A percentile compares a stretch with the other conserved stretches of the same genome.
Evolutionary conservation across 2,113 vertebrate genomes (phyloP).

Genomic region (Neotragus pygmaeus): DNA sequence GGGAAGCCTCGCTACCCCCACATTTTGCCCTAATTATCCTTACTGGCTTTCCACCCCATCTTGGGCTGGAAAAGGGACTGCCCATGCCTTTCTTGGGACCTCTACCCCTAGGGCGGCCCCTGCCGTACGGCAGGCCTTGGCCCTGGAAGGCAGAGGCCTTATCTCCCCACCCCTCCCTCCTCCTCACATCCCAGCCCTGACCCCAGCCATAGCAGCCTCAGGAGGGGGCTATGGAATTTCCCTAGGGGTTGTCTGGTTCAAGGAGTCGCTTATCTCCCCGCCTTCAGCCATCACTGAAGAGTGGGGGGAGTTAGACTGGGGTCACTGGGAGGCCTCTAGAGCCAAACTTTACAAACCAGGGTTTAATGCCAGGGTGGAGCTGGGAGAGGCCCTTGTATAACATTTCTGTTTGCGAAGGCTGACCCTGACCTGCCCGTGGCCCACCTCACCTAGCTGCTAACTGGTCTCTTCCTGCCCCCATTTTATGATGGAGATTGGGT

Average conservation of each 20-base stretch:
- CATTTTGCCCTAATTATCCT: background rate
- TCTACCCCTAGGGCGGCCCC: background rate
- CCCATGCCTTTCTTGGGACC: background rate
- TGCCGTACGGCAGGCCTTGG: background rate
- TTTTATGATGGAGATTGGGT: slow-evolving; percentile 40
- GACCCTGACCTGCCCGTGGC: background rate
- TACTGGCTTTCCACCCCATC: background rate
- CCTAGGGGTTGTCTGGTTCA: background rate
- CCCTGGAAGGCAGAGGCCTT: background rate
- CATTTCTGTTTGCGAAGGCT: slow-evolving; percentile 54
- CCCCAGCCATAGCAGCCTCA: background rate
- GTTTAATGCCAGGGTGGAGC: background rate
- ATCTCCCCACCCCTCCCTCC: background rate
- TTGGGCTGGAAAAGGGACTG: background rate
- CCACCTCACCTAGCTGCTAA: background rate
- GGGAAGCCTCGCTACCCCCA: background rate
- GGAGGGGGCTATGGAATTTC: background rate
- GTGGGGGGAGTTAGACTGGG: slow-evolving; percentile 25
- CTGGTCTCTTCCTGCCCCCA: slow-evolving; percentile 1
- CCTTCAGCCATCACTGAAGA: background rate
- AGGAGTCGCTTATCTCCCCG: slow-evolving; percentile 53
- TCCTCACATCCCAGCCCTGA: background rate
- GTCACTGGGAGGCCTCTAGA: slow-evolving; percentile 55
- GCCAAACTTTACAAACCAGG: background rate
- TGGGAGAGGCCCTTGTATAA: slow-evolving; percentile 48